phyloP scores from a whole-genome alignment of 2,888 invertebrate genomes.

The Petrolisthes cinctipes region DNA sequence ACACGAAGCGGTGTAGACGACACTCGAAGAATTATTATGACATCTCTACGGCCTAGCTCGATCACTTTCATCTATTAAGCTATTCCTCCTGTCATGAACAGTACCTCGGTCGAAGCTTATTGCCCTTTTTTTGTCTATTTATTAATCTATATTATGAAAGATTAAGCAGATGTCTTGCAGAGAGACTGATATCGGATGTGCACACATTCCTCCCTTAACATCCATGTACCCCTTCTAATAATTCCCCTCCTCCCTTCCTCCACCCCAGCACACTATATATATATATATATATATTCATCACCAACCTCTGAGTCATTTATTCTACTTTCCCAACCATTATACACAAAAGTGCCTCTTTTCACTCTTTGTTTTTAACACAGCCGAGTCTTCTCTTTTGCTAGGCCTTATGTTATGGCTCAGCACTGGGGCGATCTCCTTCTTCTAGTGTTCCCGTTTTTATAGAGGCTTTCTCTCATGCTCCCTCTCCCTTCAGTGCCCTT shows the following conservation, averaged over 20 bases:
- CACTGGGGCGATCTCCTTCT: not conserved
- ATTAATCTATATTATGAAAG: too few species aligned
- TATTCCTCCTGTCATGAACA: too few species aligned
- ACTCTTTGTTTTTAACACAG: not conserved
- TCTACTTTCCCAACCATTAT: not conserved
- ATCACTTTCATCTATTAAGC: too few species aligned
- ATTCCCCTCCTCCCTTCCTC: not conserved
- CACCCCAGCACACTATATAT: not conserved
- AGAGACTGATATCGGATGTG: too few species aligned
- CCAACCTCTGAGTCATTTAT: too few species aligned
- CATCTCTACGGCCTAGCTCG: too few species aligned
- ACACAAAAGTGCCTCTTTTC: not conserved
- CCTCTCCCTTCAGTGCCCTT: not conserved
- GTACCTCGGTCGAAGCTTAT: too few species aligned
- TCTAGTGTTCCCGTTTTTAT: not conserved
- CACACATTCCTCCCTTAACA: not conserved
- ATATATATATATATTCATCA: too few species aligned
- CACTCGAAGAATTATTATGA: too few species aligned
- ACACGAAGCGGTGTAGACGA: too few species aligned
- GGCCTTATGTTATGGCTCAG: not conserved
- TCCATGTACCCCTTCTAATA: not conserved
- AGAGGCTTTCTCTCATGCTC: not conserved
- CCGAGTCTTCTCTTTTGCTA: not conserved
- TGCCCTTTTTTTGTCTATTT: too few species aligned
- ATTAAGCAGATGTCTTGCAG: too few species aligned